phyloP scores from a whole-genome alignment of 2,113 vertebrate genomes.

The Tyto alba region DNA sequence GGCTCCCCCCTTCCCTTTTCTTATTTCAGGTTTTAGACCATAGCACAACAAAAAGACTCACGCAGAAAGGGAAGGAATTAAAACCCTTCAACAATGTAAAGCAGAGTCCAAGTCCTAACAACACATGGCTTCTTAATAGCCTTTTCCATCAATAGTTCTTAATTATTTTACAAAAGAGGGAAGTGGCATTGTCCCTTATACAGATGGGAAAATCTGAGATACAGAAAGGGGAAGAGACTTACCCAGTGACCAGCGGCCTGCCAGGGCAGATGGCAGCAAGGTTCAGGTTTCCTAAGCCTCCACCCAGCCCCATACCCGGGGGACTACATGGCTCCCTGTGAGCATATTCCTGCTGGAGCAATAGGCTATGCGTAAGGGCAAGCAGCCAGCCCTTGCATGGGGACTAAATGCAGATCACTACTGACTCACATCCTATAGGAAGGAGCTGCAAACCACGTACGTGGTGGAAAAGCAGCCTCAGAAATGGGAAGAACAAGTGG shows the following conservation, averaged over 20 bases:
- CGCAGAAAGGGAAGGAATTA: neutral
- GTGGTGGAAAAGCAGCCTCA: neutral
- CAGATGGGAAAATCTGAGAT: conserved; percentile 21
- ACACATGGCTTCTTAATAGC: neutral
- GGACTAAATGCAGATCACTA: neutral
- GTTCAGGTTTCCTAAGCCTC: conserved; percentile 33
- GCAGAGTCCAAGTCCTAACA: neutral
- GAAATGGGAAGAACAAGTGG: neutral
- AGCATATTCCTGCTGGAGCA: neutral
- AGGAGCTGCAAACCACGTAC: neutral
- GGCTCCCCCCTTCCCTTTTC: neutral
- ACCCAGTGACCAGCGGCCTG: conserved; percentile 9
- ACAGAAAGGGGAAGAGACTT: conserved; percentile 40
- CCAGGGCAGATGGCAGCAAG: conserved; percentile 43
- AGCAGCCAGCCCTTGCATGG: neutral
- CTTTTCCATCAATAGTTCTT: conserved; percentile 16
- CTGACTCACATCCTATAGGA: conserved; percentile 56
- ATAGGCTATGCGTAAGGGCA: neutral
- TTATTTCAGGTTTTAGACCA: neutral
- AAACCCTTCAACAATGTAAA: conserved; percentile 14
- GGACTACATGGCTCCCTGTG: neutral
- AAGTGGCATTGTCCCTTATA: conserved; percentile 44
- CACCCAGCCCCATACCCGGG: neutral
- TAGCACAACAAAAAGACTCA: neutral
- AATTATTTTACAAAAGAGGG: conserved; percentile 48